A percentile compares a stretch with the other conserved stretches of the same genome.
Evolutionary conservation across 1,140 invertebrate species (phyloP).

Genomic region (Paramacrobiotus metropolitanus): DNA sequence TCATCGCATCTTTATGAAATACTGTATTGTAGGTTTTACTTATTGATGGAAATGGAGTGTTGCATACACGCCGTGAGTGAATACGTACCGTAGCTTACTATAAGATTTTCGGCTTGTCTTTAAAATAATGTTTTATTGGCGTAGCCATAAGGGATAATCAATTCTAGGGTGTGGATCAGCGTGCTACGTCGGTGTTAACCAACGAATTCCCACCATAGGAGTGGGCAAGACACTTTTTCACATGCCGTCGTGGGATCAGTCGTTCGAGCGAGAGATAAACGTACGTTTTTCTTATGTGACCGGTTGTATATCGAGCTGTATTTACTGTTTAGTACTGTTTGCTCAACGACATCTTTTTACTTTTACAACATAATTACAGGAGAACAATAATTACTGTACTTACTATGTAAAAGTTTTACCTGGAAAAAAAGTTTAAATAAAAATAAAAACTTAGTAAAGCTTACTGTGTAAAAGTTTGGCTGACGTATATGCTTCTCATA

Average conservation of each 20-base stretch:
- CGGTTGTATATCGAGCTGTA: too few species aligned
- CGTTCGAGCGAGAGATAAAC: not conserved
- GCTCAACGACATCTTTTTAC: not conserved
- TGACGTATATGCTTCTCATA: too few species aligned
- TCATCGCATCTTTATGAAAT: not conserved
- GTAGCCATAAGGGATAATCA: not conserved
- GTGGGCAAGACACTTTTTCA: not conserved
- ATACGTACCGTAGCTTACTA: not conserved
- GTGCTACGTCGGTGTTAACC: not conserved
- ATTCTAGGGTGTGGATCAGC: not conserved
- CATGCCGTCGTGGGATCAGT: not conserved
- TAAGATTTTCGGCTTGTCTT: not conserved
- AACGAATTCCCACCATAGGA: not conserved
- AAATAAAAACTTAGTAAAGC: too few species aligned
- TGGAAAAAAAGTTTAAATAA: too few species aligned
- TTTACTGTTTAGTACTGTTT: not conserved
- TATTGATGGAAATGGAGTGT: not conserved
- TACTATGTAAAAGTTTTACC: too few species aligned
- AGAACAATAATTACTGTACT: too few species aligned
- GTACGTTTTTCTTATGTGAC: not conserved
- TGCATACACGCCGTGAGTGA: not conserved
- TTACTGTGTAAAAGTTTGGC: too few species aligned
- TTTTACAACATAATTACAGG: too few species aligned
- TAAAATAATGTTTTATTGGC: not conserved
- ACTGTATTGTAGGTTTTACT: not conserved